Conservation (phyloP, 2,113 vertebrate species). For the Campylorhamphus procurvoides region DNA sequence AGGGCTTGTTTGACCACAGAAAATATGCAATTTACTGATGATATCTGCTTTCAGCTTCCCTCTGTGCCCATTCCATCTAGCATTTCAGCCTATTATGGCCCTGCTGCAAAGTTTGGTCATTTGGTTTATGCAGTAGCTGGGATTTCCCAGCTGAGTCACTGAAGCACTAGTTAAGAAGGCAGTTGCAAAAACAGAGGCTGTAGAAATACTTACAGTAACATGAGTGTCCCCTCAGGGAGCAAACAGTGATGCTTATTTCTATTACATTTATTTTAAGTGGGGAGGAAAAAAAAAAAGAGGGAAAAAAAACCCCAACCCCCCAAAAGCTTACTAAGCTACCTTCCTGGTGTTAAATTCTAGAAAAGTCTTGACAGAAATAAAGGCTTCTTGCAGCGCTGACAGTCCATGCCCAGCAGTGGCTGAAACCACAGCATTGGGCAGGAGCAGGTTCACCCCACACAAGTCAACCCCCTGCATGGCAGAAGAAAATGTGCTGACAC, state of each 20-base stretch:
- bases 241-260: neutral
- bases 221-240: neutral
- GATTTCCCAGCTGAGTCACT: constrained; percentile 42
- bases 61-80: neutral
- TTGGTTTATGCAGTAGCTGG: constrained; percentile 22
- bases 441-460: neutral
- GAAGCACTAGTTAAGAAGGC: neutral
- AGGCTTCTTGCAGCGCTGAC: neutral
- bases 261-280: neutral
- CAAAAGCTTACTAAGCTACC: neutral
- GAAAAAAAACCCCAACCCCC: neutral
- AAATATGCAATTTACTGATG: constrained; percentile 27
- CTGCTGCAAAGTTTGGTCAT: neutral
- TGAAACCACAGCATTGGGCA: neutral
- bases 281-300: accelerated
- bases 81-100: neutral
- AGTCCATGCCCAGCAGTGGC: neutral
- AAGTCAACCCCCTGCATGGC: neutral
- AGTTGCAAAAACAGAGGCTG: neutral
- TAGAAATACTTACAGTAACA: neutral
- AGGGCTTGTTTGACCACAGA: constrained; percentile 5
- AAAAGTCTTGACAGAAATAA: neutral
- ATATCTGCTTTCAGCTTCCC: constrained; percentile 31
- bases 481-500: neutral
- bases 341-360: neutral